Evolutionary conservation across 2,888 invertebrate species (phyloP).

Genomic region (Torymus tubicola): DNA sequence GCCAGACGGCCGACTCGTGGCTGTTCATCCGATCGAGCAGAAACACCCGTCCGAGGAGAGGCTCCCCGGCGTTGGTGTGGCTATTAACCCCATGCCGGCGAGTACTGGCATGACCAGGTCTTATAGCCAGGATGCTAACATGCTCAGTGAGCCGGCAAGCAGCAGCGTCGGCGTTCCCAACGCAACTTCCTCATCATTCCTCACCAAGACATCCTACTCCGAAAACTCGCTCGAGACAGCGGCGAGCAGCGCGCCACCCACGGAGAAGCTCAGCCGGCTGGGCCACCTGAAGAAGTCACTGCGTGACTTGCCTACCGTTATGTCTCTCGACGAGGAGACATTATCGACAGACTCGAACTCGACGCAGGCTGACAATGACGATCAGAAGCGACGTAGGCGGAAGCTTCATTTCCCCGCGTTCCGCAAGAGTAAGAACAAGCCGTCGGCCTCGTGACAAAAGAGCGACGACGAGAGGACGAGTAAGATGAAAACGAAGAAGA

Average conservation of each 20-base stretch:
- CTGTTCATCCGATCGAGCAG: conserved; percentile 59
- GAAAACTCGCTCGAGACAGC: conserved; percentile 76
- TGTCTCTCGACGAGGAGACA: conserved; percentile 80
- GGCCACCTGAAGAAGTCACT: conserved; percentile 56
- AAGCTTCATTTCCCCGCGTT: conserved; percentile 82
- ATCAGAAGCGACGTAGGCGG: conserved; percentile 79
- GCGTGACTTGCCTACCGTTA: conserved; percentile 69
- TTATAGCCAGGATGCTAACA: conserved; percentile 78
- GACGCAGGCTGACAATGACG: conserved; percentile 80
- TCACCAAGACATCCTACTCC: conserved; percentile 78
- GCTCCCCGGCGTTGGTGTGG: conserved; percentile 37
- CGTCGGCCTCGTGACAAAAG: conserved; percentile 68
- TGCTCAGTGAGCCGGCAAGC: conserved; percentile 63
- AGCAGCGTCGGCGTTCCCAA: conserved; percentile 56
- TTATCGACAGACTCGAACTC: conserved; percentile 84
- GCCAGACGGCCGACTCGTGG: background rate
- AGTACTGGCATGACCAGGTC: conserved; percentile 75
- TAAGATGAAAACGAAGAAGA: too few relatives aligned
- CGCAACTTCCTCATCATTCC: conserved; percentile 65
- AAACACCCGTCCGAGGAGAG: conserved; percentile 25
- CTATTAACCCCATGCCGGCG: background rate
- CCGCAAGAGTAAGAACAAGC: conserved; percentile 78
- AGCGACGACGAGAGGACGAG: too few relatives aligned
- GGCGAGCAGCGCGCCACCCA: conserved; percentile 49
- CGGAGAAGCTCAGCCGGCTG: conserved; percentile 31